Conservation (phyloP, 64 coral and sea anemone species). For the Exaiptasia diaphana region DNA sequence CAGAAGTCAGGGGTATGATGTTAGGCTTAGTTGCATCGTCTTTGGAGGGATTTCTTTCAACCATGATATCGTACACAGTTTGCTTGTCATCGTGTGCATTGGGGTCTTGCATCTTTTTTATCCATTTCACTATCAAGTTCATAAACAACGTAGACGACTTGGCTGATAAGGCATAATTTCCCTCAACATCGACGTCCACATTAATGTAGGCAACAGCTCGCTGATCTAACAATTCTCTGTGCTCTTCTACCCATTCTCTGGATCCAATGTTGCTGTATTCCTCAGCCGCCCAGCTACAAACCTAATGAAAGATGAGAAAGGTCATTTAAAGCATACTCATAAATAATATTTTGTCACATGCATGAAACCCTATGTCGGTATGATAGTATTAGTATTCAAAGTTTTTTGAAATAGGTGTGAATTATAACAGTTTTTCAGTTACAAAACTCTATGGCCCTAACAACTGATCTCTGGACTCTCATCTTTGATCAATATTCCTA, state of each 20-base stretch:
- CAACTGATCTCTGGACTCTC: too few relatives aligned
- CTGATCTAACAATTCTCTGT: slow-evolving; percentile 49
- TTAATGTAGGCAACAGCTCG: slow-evolving; percentile 89
- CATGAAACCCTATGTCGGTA: too few relatives aligned
- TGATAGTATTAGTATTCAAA: too few relatives aligned
- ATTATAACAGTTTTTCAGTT: too few relatives aligned
- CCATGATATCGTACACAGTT: slow-evolving; percentile 77
- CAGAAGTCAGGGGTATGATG: slow-evolving; percentile 30
- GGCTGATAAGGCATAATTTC: slow-evolving; percentile 31
- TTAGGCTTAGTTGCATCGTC: slow-evolving; percentile 36
- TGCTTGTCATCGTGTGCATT: slow-evolving; percentile 63
- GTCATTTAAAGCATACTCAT: too few relatives aligned
- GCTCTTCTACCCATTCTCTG: slow-evolving; percentile 85
- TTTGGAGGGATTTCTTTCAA: slow-evolving; percentile 41
- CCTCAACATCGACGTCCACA: slow-evolving; percentile 57
- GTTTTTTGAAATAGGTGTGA: too few relatives aligned
- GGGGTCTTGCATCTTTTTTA: slow-evolving; percentile 75
- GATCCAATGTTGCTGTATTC: slow-evolving; percentile 71
- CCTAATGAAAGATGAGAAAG: too few relatives aligned
- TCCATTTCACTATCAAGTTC: slow-evolving; percentile 20
- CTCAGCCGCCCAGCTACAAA: slow-evolving; percentile 87
- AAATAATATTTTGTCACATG: too few relatives aligned
- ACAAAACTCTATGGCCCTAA: too few relatives aligned
- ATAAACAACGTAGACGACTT: slow-evolving; percentile 41
- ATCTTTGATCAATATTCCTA: too few relatives aligned